phyloP scores from a whole-genome alignment of 2,888 invertebrate species.

The Panzeria rudis region DNA sequence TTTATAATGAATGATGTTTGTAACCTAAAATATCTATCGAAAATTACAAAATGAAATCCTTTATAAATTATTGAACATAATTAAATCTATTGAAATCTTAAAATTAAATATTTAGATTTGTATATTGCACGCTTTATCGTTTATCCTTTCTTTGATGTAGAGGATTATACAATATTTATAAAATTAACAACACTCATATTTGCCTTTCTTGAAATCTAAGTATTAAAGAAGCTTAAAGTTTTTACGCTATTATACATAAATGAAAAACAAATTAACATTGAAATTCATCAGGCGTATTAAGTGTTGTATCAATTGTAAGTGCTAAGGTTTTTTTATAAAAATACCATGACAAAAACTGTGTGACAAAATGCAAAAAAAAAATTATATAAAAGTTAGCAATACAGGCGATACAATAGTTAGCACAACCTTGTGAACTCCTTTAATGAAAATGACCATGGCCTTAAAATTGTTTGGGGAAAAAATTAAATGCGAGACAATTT shows the following conservation, averaged over 20 bases:
- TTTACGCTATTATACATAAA: constrained; percentile 46
- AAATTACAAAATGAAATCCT: background rate
- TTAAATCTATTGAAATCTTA: constrained; percentile 27
- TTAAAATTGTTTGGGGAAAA: constrained; percentile 14
- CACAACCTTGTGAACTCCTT: too few relatives aligned
- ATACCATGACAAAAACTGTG: too few relatives aligned
- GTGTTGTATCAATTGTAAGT: too few relatives aligned
- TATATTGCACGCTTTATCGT: constrained; percentile 62
- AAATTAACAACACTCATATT: constrained; percentile 60
- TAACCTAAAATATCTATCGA: background rate
- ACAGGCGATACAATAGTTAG: too few relatives aligned
- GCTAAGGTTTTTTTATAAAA: too few relatives aligned
- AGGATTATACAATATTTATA: constrained; percentile 42
- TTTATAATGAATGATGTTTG: background rate
- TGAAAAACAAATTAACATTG: background rate
- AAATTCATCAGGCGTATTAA: too few relatives aligned
- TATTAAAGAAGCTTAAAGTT: constrained; percentile 70
- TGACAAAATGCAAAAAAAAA: too few relatives aligned
- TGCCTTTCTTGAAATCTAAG: constrained; percentile 65
- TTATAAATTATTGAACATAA: background rate
- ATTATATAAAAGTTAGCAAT: too few relatives aligned
- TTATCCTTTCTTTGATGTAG: background rate
- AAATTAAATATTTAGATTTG: constrained; percentile 48
- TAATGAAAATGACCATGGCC: constrained; percentile 30
- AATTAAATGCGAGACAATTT: background rate